phyloP scores from a whole-genome alignment of 30 jellyfish, hydroid and myxozoan species.

The Aurelia coerulea region DNA sequence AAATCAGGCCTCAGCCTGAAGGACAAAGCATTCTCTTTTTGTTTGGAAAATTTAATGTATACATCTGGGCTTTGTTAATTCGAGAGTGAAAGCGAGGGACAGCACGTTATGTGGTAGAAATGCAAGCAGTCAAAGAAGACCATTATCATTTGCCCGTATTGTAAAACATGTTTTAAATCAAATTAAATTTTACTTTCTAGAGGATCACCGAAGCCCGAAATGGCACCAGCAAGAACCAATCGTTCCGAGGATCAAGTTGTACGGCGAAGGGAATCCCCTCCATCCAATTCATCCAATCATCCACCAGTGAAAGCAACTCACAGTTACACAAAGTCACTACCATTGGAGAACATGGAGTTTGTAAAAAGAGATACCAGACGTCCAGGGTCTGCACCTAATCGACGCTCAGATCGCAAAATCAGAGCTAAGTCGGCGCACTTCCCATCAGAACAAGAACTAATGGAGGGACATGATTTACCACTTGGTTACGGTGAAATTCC shows the following conservation, averaged over 20 bases:
- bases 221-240: slow-evolving; percentile 1
- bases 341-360: slow-evolving; percentile 61
- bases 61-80: no score
- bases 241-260: slow-evolving; percentile 5
- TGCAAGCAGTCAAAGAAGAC: no score
- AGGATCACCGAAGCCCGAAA: background rate
- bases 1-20: no score
- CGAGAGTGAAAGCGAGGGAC: no score
- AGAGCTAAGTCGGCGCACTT: slow-evolving; percentile 72
- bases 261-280: background rate
- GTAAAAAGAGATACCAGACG: slow-evolving; percentile 55
- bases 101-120: no score
- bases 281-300: background rate
- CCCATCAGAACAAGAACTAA: slow-evolving; percentile 52
- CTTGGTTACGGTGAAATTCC: slow-evolving; percentile 53
- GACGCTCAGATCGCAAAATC: slow-evolving; percentile 44
- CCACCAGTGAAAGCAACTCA: slow-evolving; percentile 30
- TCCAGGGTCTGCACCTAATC: slow-evolving; percentile 61
- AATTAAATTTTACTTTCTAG: background rate
- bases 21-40: no score
- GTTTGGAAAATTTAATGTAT: no score
- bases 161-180: no score
- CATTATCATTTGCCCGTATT: no score
- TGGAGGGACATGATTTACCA: slow-evolving; percentile 52
- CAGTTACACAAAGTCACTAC: slow-evolving; percentile 81